These are phyloP conservation scores for Ochotona curzoniae DNA, from an alignment of 2,113 vertebrate species.

Conservation along the genomic window DNA sequence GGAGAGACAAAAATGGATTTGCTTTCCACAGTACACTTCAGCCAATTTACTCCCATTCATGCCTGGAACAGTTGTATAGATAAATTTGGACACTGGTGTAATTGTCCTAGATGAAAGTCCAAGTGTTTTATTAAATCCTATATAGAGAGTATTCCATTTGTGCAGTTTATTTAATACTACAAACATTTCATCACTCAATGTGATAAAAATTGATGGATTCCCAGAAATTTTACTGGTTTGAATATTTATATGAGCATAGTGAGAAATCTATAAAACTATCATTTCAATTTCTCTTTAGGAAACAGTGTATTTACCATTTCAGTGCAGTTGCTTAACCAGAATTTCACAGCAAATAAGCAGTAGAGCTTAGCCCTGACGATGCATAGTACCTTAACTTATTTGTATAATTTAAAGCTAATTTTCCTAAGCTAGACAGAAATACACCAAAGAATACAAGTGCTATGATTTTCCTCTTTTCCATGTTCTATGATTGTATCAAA, in stretches of 20 bases:
- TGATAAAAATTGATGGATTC: neutral
- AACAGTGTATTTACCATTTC: neutral
- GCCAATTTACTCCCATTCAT: neutral
- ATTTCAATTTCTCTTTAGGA: neutral
- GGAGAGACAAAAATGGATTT: neutral
- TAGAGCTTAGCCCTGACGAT: neutral
- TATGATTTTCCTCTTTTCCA: neutral
- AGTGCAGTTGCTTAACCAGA: neutral
- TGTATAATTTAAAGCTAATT: neutral
- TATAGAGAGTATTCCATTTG: neutral
- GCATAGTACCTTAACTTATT: neutral
- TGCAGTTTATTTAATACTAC: neutral
- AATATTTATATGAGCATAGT: neutral
- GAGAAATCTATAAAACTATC: neutral
- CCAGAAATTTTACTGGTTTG: neutral
- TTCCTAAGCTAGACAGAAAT: constrained; percentile 1
- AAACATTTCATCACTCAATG: neutral
- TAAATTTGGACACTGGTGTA: neutral
- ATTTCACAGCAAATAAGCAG: neutral
- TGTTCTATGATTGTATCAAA: neutral
- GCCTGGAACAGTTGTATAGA: neutral
- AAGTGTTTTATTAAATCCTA: neutral
- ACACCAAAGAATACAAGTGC: neutral
- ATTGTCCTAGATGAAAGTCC: neutral
- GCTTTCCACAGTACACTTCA: neutral